These are phyloP conservation scores for Dascyllus trimaculatus DNA, from an alignment of 2,113 vertebrate genomes.

Conservation along the genomic window DNA sequence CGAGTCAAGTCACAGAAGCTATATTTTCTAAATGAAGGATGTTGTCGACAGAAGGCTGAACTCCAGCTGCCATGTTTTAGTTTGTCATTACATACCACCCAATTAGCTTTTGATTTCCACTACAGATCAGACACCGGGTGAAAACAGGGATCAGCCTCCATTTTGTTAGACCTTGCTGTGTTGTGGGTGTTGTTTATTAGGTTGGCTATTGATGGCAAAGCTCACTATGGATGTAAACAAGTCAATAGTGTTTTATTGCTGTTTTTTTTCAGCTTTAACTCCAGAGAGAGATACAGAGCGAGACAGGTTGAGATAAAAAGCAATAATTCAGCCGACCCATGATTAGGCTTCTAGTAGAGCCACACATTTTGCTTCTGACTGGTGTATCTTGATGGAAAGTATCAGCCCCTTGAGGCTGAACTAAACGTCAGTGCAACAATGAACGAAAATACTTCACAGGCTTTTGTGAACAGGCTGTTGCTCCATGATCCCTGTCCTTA, in stretches of 20 bases:
- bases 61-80: not conserved
- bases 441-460: not conserved
- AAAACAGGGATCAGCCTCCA: not conserved
- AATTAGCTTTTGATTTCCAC: not conserved
- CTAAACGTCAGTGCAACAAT: not conserved
- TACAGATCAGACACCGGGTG: not conserved
- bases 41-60: no score
- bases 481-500: not conserved
- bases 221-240: constrained; percentile 39
- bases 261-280: constrained; percentile 37
- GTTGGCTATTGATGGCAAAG: constrained; percentile 20
- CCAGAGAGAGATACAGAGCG: not conserved
- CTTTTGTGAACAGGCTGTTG: not conserved
- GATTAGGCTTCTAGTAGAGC: constrained; percentile 6
- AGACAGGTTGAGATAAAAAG: constrained; percentile 10
- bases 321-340: constrained; percentile 37
- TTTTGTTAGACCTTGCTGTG: not conserved
- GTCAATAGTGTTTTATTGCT: constrained; percentile 34
- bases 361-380: constrained; percentile 12
- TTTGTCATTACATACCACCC: fast-evolving
- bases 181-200: constrained; percentile 7
- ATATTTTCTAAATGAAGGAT: no score
- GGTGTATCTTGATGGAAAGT: not conserved
- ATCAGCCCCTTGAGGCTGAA: not conserved
- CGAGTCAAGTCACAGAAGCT: no score